Percentiles rank a stretch among this genome's conserved stretches.
phyloP scores from a whole-genome alignment of 2,113 vertebrate genomes.

The Equus quagga region DNA sequence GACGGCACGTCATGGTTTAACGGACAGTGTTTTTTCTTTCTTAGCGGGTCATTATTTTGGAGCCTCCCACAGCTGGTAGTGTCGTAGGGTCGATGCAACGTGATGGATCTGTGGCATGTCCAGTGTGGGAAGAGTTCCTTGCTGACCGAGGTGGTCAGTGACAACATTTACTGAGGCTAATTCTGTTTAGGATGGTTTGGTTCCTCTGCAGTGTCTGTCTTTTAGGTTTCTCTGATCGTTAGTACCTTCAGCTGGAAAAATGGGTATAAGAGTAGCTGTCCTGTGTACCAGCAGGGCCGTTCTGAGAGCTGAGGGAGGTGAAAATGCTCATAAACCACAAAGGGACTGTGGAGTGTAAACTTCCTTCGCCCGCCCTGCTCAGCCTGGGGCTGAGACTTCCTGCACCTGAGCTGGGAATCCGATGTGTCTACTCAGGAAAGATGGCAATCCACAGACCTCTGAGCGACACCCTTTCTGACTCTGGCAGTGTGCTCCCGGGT shows the following conservation, averaged over 20 bases:
- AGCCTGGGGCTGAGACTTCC: too few relatives aligned
- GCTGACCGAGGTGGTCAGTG: neutral
- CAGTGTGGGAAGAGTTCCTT: neutral
- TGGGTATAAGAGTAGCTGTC: neutral
- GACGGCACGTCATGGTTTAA: neutral
- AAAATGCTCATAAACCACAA: rapidly evolving
- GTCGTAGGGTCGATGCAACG: too few relatives aligned
- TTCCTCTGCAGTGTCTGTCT: neutral
- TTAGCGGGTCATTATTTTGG: neutral
- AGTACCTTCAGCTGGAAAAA: neutral
- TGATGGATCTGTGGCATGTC: rapidly evolving
- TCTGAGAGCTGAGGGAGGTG: neutral
- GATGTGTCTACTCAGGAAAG: neutral
- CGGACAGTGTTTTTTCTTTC: neutral
- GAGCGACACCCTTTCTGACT: neutral
- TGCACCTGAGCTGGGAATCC: neutral
- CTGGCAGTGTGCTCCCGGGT: neutral
- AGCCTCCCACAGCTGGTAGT: too few relatives aligned
- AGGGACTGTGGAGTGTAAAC: too few relatives aligned
- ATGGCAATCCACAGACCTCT: neutral
- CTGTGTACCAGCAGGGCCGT: neutral
- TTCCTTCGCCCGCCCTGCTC: too few relatives aligned
- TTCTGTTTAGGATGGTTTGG: neutral
- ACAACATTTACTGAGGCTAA: neutral
- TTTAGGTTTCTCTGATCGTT: neutral